These are phyloP conservation scores for Sternarchorhynchus goeldii DNA, from an alignment of 2,797 vertebrate genomes.

Conservation along the genomic window DNA sequence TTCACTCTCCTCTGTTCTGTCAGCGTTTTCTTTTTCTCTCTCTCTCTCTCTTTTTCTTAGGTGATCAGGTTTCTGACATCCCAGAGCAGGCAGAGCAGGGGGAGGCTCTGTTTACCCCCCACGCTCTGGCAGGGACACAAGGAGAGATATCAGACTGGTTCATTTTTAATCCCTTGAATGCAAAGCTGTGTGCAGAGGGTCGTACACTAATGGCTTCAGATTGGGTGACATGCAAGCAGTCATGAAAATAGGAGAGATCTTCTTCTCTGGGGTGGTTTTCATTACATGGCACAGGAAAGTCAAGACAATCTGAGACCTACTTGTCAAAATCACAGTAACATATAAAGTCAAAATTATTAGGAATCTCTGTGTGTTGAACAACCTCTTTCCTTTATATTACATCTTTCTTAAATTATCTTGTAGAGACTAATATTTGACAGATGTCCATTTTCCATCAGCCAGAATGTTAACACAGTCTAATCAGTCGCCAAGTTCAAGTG, in stretches of 20 bases:
- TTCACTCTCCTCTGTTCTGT: background rate
- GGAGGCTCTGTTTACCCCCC: slow-evolving; percentile 50
- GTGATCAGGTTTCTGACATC: slow-evolving; percentile 55
- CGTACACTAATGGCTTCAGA: slow-evolving; percentile 63
- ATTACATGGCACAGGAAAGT: slow-evolving; percentile 60
- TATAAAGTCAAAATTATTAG: no score
- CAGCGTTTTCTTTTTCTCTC: slow-evolving; percentile 12
- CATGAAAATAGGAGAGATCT: slow-evolving; percentile 50
- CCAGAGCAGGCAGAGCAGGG: slow-evolving; percentile 18
- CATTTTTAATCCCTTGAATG: slow-evolving; percentile 72
- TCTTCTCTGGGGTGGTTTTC: slow-evolving; percentile 58
- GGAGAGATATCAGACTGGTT: slow-evolving; percentile 62
- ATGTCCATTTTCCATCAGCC: slow-evolving; percentile 3
- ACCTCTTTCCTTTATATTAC: no score
- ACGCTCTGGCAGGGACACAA: slow-evolving; percentile 10
- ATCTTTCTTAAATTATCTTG: slow-evolving; percentile 14
- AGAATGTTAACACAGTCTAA: background rate
- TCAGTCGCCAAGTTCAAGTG: no score
- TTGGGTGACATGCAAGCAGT: slow-evolving; percentile 62
- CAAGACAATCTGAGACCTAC: slow-evolving; percentile 52
- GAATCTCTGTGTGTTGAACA: no score
- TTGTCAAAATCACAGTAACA: slow-evolving; percentile 33
- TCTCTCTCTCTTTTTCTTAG: slow-evolving; percentile 42
- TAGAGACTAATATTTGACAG: slow-evolving; percentile 11
- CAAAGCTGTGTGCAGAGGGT: slow-evolving; percentile 54